These are phyloP conservation scores for Xerus inauris DNA, from an alignment of 2,113 vertebrate species.

Conservation along the genomic window DNA sequence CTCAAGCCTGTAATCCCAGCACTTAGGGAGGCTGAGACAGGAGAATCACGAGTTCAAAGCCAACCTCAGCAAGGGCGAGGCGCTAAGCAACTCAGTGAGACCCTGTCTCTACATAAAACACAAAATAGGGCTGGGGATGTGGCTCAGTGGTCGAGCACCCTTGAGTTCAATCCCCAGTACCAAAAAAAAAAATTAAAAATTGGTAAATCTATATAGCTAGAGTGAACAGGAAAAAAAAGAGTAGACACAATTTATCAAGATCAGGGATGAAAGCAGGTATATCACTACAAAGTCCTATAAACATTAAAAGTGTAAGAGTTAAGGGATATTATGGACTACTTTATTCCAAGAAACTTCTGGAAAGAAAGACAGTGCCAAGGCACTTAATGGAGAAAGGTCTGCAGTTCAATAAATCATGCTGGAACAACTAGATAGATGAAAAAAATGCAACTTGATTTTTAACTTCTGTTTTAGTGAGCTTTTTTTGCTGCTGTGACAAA, in stretches of 20 bases:
- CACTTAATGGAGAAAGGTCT: constrained; percentile 5
- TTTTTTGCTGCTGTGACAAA: too few species aligned
- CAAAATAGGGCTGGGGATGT: too few species aligned
- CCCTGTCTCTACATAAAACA: too few species aligned
- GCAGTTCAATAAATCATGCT: background rate
- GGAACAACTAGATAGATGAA: background rate
- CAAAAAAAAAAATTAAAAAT: constrained; percentile 18
- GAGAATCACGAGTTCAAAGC: too few species aligned
- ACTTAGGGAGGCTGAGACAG: too few species aligned
- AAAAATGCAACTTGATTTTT: background rate
- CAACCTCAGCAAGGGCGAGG: too few species aligned
- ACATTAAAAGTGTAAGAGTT: background rate
- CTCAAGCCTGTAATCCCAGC: too few species aligned
- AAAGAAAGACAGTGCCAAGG: constrained; percentile 10
- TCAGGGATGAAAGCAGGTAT: background rate
- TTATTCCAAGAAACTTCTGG: constrained; percentile 12
- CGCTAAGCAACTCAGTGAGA: too few species aligned
- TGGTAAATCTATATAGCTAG: background rate
- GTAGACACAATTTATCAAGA: background rate
- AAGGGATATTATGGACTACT: background rate
- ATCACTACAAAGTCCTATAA: background rate
- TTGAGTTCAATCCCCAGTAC: too few species aligned
- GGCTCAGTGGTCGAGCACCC: too few species aligned
- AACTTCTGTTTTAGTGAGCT: background rate
- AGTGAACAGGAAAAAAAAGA: background rate